Evolutionary conservation across 2,888 invertebrate species (phyloP).

Genomic region (Scelioninae gen. 1): DNA sequence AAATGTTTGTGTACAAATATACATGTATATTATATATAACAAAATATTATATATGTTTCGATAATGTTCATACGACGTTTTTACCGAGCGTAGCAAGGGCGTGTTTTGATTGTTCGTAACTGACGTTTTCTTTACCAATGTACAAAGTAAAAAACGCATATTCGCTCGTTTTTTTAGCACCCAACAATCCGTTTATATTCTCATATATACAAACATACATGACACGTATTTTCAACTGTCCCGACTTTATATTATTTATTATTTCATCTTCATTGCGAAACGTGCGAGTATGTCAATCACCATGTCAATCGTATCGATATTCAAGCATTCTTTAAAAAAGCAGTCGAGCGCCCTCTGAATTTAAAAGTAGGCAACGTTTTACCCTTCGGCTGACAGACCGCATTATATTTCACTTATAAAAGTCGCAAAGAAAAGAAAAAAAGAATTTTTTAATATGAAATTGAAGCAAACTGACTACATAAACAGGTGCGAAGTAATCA

Average conservation of each 20-base stretch:
- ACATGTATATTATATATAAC: conserved; percentile 34
- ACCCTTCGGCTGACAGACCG: too few relatives aligned
- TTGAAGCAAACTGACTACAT: background rate
- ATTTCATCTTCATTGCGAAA: conserved; percentile 1
- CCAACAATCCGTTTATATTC: conserved; percentile 1
- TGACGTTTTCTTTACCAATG: conserved; percentile 17
- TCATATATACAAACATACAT: conserved; percentile 4
- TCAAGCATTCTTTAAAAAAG: too few relatives aligned
- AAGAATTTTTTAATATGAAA: too few relatives aligned
- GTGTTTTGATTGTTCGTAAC: conserved; percentile 33
- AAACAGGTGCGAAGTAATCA: too few relatives aligned
- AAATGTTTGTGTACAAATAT: conserved; percentile 47
- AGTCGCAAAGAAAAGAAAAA: too few relatives aligned
- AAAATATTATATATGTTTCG: conserved; percentile 37
- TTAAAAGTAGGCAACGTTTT: too few relatives aligned
- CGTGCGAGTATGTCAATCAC: conserved; percentile 9
- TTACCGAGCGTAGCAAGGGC: conserved; percentile 24
- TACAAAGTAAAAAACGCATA: conserved; percentile 12
- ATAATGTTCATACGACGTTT: conserved; percentile 48
- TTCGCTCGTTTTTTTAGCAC: conserved; percentile 9
- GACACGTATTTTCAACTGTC: background rate
- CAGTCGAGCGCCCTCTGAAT: too few relatives aligned
- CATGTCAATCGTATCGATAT: conserved; percentile 3
- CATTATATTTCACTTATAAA: too few relatives aligned
- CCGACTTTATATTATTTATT: conserved; percentile 10